phyloP scores from a whole-genome alignment of 2,888 invertebrate genomes.

The Prenolepis imparis region DNA sequence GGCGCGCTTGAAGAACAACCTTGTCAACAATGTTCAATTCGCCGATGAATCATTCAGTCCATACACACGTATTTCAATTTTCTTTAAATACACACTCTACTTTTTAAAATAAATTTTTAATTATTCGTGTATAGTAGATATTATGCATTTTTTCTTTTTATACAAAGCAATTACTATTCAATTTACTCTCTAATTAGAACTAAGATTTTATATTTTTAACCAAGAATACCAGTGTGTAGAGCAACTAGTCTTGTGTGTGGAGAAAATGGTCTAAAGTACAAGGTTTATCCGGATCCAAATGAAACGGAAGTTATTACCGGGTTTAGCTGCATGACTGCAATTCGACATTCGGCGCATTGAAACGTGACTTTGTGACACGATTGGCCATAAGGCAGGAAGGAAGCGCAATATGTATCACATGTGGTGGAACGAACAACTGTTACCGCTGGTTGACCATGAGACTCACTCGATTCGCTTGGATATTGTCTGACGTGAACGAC shows the following conservation, averaged over 20 bases:
- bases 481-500: constrained; percentile 39
- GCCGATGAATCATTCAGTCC: not conserved
- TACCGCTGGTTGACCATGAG: constrained; percentile 36
- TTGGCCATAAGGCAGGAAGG: constrained; percentile 5
- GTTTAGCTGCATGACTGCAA: not conserved
- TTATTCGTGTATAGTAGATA: not conserved
- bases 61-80: not conserved
- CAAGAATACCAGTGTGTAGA: not conserved
- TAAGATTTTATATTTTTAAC: not conserved
- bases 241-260: not conserved
- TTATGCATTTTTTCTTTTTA: not conserved
- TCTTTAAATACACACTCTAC: not conserved
- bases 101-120: not conserved
- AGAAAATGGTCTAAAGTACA: not conserved
- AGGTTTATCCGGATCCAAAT: not conserved
- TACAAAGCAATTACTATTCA: not conserved
- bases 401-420: constrained; percentile 29
- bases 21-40: not conserved
- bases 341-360: constrained; percentile 25
- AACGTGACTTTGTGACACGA: constrained; percentile 27
- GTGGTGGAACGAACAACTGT: constrained; percentile 48
- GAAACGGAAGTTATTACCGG: not conserved
- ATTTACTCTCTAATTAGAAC: not conserved
- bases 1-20: not conserved
- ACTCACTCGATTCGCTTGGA: constrained; percentile 17